Conservation (phyloP, 2,113 vertebrate genomes). For the Brachirus orientalis region DNA sequence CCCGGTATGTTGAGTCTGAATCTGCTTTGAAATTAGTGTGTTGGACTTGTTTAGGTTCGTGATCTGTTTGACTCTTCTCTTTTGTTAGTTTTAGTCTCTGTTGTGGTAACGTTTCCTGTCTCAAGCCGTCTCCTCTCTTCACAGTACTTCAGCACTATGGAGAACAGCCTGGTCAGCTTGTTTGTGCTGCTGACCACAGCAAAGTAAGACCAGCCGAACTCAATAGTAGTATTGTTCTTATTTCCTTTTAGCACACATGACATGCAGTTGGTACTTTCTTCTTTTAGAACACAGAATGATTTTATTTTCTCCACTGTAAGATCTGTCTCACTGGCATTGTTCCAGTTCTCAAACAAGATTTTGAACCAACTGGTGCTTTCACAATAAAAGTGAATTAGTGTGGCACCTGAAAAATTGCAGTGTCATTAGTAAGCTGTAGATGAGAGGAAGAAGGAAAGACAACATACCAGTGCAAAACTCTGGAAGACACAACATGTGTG, state of each 20-base stretch:
- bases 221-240: not conserved
- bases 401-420: too few species aligned
- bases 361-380: too few species aligned
- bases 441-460: too few species aligned
- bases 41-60: conserved; percentile 4
- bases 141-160: conserved; percentile 96
- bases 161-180: conserved; percentile 96
- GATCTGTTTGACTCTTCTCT: conserved; percentile 2
- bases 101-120: conserved; percentile 28
- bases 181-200: conserved; percentile 98
- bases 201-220: conserved; percentile 87
- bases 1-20: conserved; percentile 84
- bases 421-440: too few species aligned
- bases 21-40: conserved; percentile 13
- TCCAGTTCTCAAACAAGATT: too few species aligned
- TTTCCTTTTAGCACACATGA: conserved; percentile 3
- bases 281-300: conserved; percentile 11
- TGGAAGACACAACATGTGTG: too few species aligned
- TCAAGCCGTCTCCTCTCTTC: conserved; percentile 36
- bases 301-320: not conserved
- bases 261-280: conserved; percentile 21
- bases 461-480: too few species aligned
- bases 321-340: too few species aligned
- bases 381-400: too few species aligned
- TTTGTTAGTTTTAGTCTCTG: not conserved